phyloP scores from a whole-genome alignment of 2,113 vertebrate genomes.

The Syngnathoides biaculeatus region DNA sequence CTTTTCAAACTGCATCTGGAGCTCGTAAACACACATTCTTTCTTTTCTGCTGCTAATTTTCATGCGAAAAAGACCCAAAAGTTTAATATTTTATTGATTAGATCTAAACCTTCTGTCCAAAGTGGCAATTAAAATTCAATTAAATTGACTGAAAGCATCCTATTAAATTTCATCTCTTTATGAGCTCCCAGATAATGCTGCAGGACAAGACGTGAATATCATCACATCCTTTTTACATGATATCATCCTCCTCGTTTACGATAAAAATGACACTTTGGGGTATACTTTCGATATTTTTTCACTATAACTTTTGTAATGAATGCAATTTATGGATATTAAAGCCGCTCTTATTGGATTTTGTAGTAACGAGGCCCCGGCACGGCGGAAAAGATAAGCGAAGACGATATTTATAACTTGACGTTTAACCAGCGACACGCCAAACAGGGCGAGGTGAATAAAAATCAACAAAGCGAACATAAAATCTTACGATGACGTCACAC shows the following conservation, averaged over 20 bases:
- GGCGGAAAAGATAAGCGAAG: conserved; percentile 76
- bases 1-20: conserved; percentile 68
- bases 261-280: conserved; percentile 99
- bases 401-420: conserved; percentile 21
- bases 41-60: conserved; percentile 76
- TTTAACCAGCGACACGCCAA: neutral
- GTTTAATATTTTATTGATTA: conserved; percentile 99
- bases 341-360: conserved; percentile 98
- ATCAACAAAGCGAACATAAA: neutral
- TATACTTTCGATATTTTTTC: conserved; percentile 99
- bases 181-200: conserved; percentile 98
- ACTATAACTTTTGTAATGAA: conserved; percentile 99
- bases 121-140: conserved; percentile 99
- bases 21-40: conserved; percentile 78
- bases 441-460: no score
- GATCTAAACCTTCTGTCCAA: conserved; percentile 99
- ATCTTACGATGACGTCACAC: neutral
- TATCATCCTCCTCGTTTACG: conserved; percentile 97
- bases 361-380: conserved; percentile 92
- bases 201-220: conserved; percentile 98
- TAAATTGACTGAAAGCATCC: conserved; percentile 99
- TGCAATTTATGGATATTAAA: conserved; percentile 98
- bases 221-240: conserved; percentile 99
- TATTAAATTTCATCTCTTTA: conserved; percentile 99
- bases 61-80: conserved; percentile 81